Base-by-base conservation (phyloP, 2,797 vertebrate species). In the Gymnodraco acuticeps region DNA sequence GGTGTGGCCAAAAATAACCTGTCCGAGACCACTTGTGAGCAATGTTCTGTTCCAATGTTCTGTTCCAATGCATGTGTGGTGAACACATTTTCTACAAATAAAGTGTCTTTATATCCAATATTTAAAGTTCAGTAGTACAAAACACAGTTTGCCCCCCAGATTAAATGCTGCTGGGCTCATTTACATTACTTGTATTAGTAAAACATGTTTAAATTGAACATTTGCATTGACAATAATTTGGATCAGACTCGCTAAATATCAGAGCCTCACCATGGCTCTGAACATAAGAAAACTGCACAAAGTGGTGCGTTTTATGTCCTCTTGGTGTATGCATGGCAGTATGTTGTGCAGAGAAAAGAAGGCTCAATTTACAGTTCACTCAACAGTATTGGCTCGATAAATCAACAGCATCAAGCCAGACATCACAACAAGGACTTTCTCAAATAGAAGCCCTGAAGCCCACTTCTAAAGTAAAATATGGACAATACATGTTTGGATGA, bases 321-420 rank as follows among this genome's bases (percentile, higher is more conserved):
- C 11, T n/a, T 50, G 23, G 45, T 68, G 56, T 55, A 64, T 64
- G 4, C 59, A 73, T 11, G 16, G 15, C 47, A 20, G n/a, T 55
- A 64, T 54, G 31, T 16, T 38, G 42, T 69, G 50, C 14, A 41
- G 53, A 73, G 12, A 73, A 64, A 69, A 54, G 17, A 71, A 33
- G 9, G 38, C 45, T 76, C 6, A 53, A 53, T 69, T 48, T 65
- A 33, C 12, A 55, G 43, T 55, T 79, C 20, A 15, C 12, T 54
- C 51, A 77, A 64, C 73, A 38, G 23, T 13, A 38, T 14, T 46
- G 33, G 16, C 14, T 48, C 68, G 48, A 71, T 58, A n/a, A 5
- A 66, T 17, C 4, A 2, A 23, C 11, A 55, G 16, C 10, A 66
- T 71, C 3, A 41, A 69, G 15, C 31, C 47, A 43, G 31, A 65